Percentiles rank a stretch among this genome's conserved stretches.
Evolutionary conservation across 2,113 vertebrate species (phyloP).

Genomic region (Oreochromis niloticus): DNA sequence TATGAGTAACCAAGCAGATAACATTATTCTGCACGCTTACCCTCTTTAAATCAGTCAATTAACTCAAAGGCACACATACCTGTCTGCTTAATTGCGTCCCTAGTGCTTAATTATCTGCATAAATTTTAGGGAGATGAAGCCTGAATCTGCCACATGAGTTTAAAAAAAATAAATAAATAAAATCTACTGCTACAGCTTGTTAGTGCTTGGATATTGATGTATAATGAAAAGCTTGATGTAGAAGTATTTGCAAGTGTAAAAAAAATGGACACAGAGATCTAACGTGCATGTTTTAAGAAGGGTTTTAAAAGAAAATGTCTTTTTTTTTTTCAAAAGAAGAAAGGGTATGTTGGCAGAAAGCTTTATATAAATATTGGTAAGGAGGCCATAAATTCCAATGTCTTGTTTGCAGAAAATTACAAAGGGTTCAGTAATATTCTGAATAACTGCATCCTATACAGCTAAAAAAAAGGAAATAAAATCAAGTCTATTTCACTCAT

Average conservation of each 20-base stretch:
- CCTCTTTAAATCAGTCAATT: constrained; percentile 63
- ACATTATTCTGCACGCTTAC: constrained; percentile 37
- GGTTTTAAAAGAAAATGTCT: background rate
- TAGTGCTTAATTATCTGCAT: constrained; percentile 62
- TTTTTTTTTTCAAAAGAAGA: background rate
- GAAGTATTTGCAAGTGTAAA: background rate
- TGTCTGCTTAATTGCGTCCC: constrained; percentile 63
- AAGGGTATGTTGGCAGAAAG: background rate
- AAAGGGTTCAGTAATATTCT: background rate
- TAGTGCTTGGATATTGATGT: constrained; percentile 27
- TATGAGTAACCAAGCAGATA: constrained; percentile 45
- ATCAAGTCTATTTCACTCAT: background rate
- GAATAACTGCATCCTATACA: background rate
- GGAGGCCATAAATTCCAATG: background rate
- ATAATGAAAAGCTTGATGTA: constrained; percentile 6
- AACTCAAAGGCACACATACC: constrained; percentile 59
- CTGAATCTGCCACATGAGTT: constrained; percentile 20
- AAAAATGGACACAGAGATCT: background rate
- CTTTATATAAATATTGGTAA: background rate
- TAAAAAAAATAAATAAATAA: background rate
- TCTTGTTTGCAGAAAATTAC: background rate
- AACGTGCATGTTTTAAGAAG: background rate
- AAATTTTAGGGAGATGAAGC: constrained; percentile 42
- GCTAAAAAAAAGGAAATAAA: background rate
- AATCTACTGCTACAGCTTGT: constrained; percentile 1